These are phyloP conservation scores for Orius insidiosus DNA, from an alignment of 1,140 invertebrate genomes.

Conservation along the genomic window DNA sequence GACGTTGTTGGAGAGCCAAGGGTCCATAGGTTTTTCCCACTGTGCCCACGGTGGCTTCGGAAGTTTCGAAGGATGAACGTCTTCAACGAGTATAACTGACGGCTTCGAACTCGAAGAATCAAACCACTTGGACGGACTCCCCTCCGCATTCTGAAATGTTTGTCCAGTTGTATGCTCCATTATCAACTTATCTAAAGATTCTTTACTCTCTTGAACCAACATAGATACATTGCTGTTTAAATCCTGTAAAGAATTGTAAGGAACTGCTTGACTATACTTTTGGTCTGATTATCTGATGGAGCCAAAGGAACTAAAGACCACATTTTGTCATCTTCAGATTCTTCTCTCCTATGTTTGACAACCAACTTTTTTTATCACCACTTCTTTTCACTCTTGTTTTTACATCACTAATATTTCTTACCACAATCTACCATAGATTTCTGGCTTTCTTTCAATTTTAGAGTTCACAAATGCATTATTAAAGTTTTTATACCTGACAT, in stretches of 20 bases:
- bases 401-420: neutral
- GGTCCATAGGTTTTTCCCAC: neutral
- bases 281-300: slow-evolving; percentile 1
- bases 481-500: slow-evolving; percentile 14
- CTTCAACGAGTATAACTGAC: slow-evolving; percentile 18
- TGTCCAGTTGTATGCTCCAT: slow-evolving; percentile 10
- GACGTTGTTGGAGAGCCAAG: too few relatives aligned
- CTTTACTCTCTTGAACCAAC: slow-evolving; percentile 5
- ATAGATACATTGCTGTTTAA: neutral
- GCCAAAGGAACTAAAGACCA: slow-evolving; percentile 12
- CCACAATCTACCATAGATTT: neutral
- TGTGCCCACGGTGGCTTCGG: slow-evolving; percentile 13
- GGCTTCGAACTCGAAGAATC: neutral
- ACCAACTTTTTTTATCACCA: neutral
- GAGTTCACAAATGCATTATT: slow-evolving; percentile 1
- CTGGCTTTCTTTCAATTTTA: neutral
- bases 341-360: neutral
- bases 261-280: slow-evolving; percentile 16
- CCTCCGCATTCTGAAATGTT: slow-evolving; percentile 9
- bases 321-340: neutral
- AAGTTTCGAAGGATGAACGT: slow-evolving; percentile 15
- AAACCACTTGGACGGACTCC: slow-evolving; percentile 5
- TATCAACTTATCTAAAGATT: slow-evolving; percentile 16
- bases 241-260: slow-evolving; percentile 15
- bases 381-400: neutral